Conservation (phyloP, 2,797 vertebrate genomes). For the Acanthurus leucopareius region DNA sequence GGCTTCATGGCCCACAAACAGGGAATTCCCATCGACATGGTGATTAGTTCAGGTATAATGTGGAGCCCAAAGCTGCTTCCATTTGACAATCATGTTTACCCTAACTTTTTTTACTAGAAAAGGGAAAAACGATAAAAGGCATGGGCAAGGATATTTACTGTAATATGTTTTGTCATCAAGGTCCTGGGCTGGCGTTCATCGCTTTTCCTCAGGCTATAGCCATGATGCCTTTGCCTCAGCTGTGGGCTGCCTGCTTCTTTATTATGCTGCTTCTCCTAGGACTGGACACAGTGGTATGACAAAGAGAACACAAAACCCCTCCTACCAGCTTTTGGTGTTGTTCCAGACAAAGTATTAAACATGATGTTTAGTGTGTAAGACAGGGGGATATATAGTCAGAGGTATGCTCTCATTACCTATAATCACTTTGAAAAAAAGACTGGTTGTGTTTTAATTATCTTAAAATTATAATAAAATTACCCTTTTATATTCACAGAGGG, state of each 20-base stretch:
- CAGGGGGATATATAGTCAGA: too few species aligned
- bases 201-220: conserved; percentile 89
- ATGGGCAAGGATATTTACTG: not conserved
- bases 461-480: too few species aligned
- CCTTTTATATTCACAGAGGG: too few species aligned
- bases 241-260: conserved; percentile 91
- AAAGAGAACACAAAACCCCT: not conserved
- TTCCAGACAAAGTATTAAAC: not conserved
- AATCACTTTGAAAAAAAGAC: too few species aligned
- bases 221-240: conserved; percentile 89
- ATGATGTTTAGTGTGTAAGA: too few species aligned
- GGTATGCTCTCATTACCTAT: too few species aligned
- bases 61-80: not conserved
- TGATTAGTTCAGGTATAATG: conserved; percentile 75
- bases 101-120: not conserved
- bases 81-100: not conserved
- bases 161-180: conserved; percentile 62
- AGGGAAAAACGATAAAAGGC: not conserved
- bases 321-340: not conserved
- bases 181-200: conserved; percentile 91
- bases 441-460: too few species aligned
- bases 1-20: conserved; percentile 79
- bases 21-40: conserved; percentile 66
- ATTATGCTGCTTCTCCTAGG: conserved; percentile 90
- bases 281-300: conserved; percentile 89